Conservation (phyloP, 2,888 invertebrate genomes). For the Lasioglossum calceatum region DNA sequence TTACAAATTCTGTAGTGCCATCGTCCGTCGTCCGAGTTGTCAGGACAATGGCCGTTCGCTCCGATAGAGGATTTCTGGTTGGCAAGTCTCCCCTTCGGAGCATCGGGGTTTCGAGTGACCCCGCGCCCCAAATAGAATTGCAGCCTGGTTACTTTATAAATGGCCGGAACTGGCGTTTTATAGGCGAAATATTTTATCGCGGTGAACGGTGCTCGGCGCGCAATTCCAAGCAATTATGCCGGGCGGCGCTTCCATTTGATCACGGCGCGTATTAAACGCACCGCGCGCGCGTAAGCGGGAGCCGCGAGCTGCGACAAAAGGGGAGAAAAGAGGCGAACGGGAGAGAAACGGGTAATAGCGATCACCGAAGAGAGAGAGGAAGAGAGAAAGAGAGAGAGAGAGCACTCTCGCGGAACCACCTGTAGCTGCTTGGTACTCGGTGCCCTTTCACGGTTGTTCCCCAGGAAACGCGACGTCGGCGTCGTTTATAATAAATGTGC, state of each 20-base stretch:
- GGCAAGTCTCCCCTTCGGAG: neutral
- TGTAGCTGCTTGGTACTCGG: slow-evolving; percentile 72
- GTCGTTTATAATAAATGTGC: slow-evolving; percentile 75
- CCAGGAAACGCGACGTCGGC: slow-evolving; percentile 69
- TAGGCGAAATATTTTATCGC: slow-evolving; percentile 50
- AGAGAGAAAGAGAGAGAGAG: slow-evolving; percentile 33
- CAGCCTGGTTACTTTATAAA: slow-evolving; percentile 17
- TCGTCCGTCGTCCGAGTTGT: neutral
- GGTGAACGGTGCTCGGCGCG: slow-evolving; percentile 27
- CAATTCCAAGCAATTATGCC: slow-evolving; percentile 60
- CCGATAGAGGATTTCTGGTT: slow-evolving; percentile 8
- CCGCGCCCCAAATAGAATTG: neutral
- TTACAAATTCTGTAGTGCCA: neutral
- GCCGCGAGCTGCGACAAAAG: slow-evolving; percentile 42
- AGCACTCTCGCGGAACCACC: slow-evolving; percentile 75
- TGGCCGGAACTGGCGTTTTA: slow-evolving; percentile 26
- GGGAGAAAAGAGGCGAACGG: slow-evolving; percentile 51
- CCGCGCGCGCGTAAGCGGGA: slow-evolving; percentile 29
- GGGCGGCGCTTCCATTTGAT: slow-evolving; percentile 59
- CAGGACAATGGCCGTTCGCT: neutral
- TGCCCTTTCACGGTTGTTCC: slow-evolving; percentile 65
- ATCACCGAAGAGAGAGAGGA: neutral
- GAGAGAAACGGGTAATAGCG: slow-evolving; percentile 48
- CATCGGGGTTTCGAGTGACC: neutral
- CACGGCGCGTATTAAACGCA: slow-evolving; percentile 51